phyloP scores from a whole-genome alignment of 2,888 invertebrate genomes.

The Aphidoletes aphidimyza region DNA sequence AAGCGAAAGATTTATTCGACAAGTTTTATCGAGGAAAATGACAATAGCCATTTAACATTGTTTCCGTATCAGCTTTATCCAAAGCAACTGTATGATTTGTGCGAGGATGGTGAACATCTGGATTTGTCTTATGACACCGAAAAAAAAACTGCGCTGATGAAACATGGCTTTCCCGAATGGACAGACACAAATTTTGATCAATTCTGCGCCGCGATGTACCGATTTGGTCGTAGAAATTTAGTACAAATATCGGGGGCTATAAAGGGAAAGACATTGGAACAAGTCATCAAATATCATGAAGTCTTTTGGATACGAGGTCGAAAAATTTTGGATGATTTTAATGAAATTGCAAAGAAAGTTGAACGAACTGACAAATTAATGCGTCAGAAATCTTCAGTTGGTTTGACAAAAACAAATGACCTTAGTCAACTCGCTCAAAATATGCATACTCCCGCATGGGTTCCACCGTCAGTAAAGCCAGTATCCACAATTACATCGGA shows the following conservation, averaged over 20 bases:
- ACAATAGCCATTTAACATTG: conserved; percentile 90
- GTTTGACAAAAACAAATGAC: too few species aligned
- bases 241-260: conserved; percentile 93
- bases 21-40: conserved; percentile 89
- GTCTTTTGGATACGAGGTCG: conserved; percentile 88
- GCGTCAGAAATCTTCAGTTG: background rate
- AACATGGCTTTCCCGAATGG: conserved; percentile 77
- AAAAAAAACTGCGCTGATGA: background rate
- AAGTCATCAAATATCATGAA: conserved; percentile 91
- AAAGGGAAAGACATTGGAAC: conserved; percentile 90
- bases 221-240: conserved; percentile 93
- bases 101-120: background rate
- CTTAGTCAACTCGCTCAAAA: too few species aligned
- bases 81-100: background rate
- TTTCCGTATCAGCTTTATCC: conserved; percentile 83
- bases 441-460: too few species aligned
- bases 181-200: conserved; percentile 87
- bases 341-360: background rate
- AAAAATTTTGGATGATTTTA: background rate
- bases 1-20: conserved; percentile 77
- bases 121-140: background rate
- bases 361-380: background rate
- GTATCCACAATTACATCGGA: too few species aligned
- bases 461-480: too few species aligned
- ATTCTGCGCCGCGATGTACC: conserved; percentile 76